Base-by-base conservation (phyloP, 2,797 vertebrate genomes). In the Psittacula derbiana region DNA sequence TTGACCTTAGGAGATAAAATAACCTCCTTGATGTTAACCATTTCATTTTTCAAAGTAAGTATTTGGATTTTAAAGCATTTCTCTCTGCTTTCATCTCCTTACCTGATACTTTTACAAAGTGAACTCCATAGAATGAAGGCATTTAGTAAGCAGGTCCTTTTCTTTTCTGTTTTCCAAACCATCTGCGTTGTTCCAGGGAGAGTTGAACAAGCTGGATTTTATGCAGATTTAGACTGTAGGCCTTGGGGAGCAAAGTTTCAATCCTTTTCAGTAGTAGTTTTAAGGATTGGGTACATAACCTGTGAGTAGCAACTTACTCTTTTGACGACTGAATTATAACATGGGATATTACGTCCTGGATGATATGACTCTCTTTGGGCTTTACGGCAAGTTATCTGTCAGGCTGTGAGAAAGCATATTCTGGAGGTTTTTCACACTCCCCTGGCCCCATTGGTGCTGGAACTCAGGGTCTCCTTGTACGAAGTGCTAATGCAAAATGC, bases 401-500 rank as follows among this genome's bases (percentile, higher is more conserved):
- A 69, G 57, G 38, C 33, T 73, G 52, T 46, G 65, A 86, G 57
- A 83, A 88, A 70, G 28, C 80, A 25, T 43, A 17, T 90, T 90
- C 88, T 64, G 30, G 13, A 27, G 70, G 55, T 80, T 94, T 92
- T 96, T 94, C 82, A 91, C 90, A 86, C 66, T 43, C 75, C n/a
- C 15, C 6, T 9, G 50, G 64, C 52, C 71, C 78, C 19, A 4
- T 0, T 41, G 81, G 69, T 8, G 3, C 65, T 73, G 80, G 81
- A 69, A 46, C 31, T 87, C 57, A 25, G 25, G 19, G 14, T 81
- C 52, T 80, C 64, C 57, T 82, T 0, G 8, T 31, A 44, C 3
- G 4, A 96, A 83, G 86, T 95, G 87, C 64, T 95, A 96, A 95
- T 95, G 93, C 72, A 95, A 84, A 43, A 36, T 69, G 72, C 95